These are phyloP conservation scores for Sylvilagus bachmani DNA, from an alignment of 2,113 vertebrate species.

Conservation along the genomic window DNA sequence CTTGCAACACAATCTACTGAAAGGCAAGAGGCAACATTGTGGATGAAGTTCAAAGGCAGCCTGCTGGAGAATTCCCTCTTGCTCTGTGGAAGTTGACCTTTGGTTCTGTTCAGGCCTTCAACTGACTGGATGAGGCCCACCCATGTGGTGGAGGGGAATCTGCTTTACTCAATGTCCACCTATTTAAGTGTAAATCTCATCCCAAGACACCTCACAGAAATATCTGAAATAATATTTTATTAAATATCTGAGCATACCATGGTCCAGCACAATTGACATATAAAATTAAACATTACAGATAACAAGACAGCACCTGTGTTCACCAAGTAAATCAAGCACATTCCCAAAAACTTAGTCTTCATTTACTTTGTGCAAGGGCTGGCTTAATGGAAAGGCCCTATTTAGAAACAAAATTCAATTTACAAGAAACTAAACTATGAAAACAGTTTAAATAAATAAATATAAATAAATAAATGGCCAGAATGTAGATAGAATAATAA, in stretches of 20 bases:
- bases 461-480: background rate
- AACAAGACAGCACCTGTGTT: background rate
- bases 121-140: background rate
- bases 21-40: background rate
- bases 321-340: background rate
- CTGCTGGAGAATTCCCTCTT: background rate
- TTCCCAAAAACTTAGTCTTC: background rate
- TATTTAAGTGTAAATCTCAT: background rate
- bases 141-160: background rate
- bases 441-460: background rate
- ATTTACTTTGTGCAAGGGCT: background rate
- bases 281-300: conserved; percentile 1
- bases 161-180: background rate
- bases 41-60: background rate
- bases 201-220: conserved; percentile 33
- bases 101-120: background rate
- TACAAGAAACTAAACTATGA: background rate
- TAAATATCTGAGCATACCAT: background rate
- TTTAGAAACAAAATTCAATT: background rate
- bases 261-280: background rate
- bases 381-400: background rate
- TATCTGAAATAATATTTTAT: background rate
- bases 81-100: background rate
- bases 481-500: background rate
- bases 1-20: background rate